Conservation (phyloP, 2,888 invertebrate genomes). For the Hemithea aestivaria region DNA sequence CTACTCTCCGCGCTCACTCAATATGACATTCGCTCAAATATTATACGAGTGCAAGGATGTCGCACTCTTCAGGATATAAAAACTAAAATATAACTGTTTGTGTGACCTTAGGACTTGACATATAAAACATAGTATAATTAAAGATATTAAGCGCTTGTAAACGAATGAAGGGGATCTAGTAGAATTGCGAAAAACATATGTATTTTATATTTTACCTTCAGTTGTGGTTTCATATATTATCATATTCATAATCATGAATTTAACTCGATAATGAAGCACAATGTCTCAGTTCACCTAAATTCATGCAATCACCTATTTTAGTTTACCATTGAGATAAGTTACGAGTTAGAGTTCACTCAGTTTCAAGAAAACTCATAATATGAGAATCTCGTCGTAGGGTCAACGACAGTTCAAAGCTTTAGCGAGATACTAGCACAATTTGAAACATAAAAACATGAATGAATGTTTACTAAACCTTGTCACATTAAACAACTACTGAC, state of each 20-base stretch:
- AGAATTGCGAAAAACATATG: neutral
- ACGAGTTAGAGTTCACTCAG: too few species aligned
- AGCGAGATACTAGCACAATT: neutral
- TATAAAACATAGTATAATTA: too few species aligned
- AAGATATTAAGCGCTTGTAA: constrained; percentile 1
- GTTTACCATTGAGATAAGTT: too few species aligned
- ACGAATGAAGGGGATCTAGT: neutral
- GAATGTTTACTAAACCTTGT: too few species aligned
- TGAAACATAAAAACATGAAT: neutral
- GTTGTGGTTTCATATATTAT: neutral
- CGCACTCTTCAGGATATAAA: too few species aligned
- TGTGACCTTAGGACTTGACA: too few species aligned
- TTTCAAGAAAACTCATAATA: too few species aligned
- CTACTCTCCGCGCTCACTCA: constrained; percentile 1
- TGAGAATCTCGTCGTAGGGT: constrained; percentile 8
- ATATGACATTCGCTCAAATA: constrained; percentile 1
- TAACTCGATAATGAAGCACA: constrained; percentile 4
- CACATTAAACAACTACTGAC: too few species aligned
- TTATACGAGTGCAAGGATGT: too few species aligned
- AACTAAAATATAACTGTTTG: too few species aligned
- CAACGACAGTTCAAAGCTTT: constrained; percentile 9
- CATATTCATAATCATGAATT: neutral
- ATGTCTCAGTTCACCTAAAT: constrained; percentile 1
- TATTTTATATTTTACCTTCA: neutral
- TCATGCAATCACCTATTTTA: neutral